Evolutionary conservation across 2,888 invertebrate genomes (phyloP).

Genomic region (Eupithecia subumbrata): DNA sequence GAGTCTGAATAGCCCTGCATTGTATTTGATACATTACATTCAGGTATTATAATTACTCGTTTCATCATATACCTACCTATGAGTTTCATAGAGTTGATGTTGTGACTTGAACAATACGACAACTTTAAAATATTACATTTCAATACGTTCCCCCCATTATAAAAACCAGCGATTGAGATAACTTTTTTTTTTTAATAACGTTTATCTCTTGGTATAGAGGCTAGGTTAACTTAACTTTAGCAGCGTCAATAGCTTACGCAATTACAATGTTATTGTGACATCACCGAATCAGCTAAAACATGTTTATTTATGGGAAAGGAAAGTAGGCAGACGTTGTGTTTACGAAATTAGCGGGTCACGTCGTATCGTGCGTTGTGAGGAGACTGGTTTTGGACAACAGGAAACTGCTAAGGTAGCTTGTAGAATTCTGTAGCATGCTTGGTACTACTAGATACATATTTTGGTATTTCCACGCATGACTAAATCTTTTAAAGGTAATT

Average conservation of each 20-base stretch:
- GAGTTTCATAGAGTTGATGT: no score
- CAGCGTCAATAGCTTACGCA: slow-evolving; percentile 17
- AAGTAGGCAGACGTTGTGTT: slow-evolving; percentile 28
- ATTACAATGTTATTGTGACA: slow-evolving; percentile 33
- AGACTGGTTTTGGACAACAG: not conserved
- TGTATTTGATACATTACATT: no score
- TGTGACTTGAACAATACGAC: no score
- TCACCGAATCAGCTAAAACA: slow-evolving; percentile 44
- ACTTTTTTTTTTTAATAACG: no score
- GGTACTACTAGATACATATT: not conserved
- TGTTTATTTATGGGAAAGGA: slow-evolving; percentile 25
- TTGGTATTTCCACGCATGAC: not conserved
- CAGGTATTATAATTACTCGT: no score
- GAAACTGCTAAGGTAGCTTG: not conserved
- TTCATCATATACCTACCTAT: no score
- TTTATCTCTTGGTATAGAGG: no score
- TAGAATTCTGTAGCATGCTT: not conserved
- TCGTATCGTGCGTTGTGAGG: not conserved
- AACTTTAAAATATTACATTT: no score
- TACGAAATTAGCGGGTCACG: slow-evolving; percentile 19
- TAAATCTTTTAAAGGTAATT: not conserved
- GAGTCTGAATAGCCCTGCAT: no score
- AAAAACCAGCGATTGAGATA: not conserved
- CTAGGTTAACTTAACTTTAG: not conserved
- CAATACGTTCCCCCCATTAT: no score